Conservation (phyloP, 2,113 vertebrate genomes). For the Spea multiplicata region DNA sequence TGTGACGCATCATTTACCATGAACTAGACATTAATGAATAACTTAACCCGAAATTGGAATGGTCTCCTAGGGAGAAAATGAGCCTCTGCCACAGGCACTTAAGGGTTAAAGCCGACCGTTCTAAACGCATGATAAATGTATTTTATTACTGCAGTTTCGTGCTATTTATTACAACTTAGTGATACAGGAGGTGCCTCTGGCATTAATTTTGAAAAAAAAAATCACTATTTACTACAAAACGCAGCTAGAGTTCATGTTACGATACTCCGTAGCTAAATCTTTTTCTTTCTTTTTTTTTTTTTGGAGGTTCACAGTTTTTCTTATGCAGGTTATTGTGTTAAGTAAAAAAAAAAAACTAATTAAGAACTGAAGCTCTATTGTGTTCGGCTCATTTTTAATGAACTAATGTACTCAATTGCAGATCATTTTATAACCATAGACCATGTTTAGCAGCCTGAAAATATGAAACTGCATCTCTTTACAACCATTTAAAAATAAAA, state of each 20-base stretch:
- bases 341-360: constrained; percentile 39
- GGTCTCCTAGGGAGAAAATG: too few relatives aligned
- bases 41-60: too few relatives aligned
- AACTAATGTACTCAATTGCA: constrained; percentile 44
- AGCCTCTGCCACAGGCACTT: too few relatives aligned
- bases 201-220: too few relatives aligned
- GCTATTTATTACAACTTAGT: too few relatives aligned
- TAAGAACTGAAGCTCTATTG: constrained; percentile 25
- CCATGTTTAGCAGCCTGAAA: constrained; percentile 35
- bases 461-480: constrained; percentile 42
- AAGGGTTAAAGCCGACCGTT: too few relatives aligned
- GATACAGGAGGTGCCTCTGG: too few relatives aligned
- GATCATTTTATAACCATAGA: constrained; percentile 41
- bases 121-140: too few relatives aligned
- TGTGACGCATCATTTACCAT: too few relatives aligned
- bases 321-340: constrained; percentile 28
- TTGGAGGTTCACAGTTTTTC: not conserved
- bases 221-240: not conserved
- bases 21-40: too few relatives aligned
- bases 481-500: constrained; percentile 44
- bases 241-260: not conserved
- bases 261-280: not conserved
- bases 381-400: constrained; percentile 27
- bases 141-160: too few relatives aligned
- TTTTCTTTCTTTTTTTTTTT: not conserved